Evolutionary conservation across 2,797 vertebrate species (phyloP).

Genomic region (Lacerta agilis): DNA sequence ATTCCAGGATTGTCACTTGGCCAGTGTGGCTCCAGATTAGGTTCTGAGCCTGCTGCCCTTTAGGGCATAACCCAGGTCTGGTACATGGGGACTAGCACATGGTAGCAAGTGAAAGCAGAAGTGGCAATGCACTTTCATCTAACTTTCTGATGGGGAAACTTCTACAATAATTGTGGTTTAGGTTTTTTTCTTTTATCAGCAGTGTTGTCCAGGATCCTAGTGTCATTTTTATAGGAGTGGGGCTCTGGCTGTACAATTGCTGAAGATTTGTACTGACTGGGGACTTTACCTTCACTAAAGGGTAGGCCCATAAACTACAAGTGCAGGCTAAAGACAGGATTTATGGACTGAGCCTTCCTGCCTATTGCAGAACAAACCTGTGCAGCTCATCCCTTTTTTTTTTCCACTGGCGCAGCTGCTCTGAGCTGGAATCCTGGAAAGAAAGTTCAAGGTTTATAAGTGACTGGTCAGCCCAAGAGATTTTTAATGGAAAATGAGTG

Average conservation of each 20-base stretch:
- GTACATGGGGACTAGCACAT: not conserved
- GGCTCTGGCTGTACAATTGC: constrained; percentile 29
- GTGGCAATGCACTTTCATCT: not conserved
- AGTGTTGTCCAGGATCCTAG: not conserved
- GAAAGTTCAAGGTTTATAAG: constrained; percentile 73
- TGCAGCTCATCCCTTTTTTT: not conserved
- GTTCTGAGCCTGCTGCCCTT: not conserved
- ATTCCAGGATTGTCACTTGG: not conserved
- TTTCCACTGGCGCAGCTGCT: constrained; percentile 26
- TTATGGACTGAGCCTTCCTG: constrained; percentile 67
- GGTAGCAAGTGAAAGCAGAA: not conserved
- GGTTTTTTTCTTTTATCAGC: not conserved
- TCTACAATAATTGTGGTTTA: not conserved
- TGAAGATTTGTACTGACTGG: constrained; percentile 43
- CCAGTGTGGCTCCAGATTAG: not conserved
- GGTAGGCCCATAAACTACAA: constrained; percentile 36
- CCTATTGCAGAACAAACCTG: constrained; percentile 15
- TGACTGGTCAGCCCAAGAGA: constrained; percentile 47
- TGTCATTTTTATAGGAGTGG: not conserved
- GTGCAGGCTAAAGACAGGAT: constrained; percentile 59
- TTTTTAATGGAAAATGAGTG: constrained; percentile 59
- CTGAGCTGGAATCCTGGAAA: constrained; percentile 6
- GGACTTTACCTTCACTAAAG: constrained; percentile 53
- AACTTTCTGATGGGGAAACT: not conserved
- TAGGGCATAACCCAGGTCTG: not conserved